Evolutionary conservation across 2,888 invertebrate species (phyloP).

Genomic region (Drosophila rellima): DNA sequence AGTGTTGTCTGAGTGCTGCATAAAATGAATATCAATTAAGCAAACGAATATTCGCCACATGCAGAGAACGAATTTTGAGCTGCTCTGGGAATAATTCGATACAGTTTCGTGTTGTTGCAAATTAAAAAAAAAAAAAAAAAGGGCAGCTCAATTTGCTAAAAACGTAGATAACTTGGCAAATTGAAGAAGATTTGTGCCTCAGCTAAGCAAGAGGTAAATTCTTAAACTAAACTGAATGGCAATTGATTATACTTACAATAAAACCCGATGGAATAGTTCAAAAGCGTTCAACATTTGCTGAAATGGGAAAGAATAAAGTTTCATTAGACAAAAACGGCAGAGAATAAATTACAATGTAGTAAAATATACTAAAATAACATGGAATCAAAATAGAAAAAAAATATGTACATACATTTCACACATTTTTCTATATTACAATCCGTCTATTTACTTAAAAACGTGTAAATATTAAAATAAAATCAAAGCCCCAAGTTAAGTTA

Average conservation of each 20-base stretch:
- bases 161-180: conserved; percentile 7
- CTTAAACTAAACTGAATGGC: not conserved
- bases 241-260: not conserved
- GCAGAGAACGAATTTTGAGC: not conserved
- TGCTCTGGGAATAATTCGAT: conserved; percentile 3
- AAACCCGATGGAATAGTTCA: not conserved
- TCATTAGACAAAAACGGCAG: not conserved
- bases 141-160: conserved; percentile 9
- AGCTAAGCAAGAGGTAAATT: not conserved
- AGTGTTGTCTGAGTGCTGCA: conserved; percentile 30
- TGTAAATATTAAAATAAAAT: too few relatives aligned
- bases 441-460: not conserved
- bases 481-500: too few relatives aligned
- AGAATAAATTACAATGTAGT: not conserved
- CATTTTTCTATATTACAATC: not conserved
- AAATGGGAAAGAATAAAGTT: not conserved
- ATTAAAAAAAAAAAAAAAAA: not conserved
- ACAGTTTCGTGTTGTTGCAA: not conserved
- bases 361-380: not conserved
- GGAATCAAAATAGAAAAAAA: not conserved
- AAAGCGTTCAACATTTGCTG: not conserved
- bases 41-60: conserved; percentile 24
- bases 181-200: too few relatives aligned
- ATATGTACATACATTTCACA: not conserved
- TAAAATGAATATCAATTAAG: conserved; percentile 63